Evolutionary conservation across 2,888 invertebrate genomes (phyloP).

Genomic region (Ariolimax columbianus): DNA sequence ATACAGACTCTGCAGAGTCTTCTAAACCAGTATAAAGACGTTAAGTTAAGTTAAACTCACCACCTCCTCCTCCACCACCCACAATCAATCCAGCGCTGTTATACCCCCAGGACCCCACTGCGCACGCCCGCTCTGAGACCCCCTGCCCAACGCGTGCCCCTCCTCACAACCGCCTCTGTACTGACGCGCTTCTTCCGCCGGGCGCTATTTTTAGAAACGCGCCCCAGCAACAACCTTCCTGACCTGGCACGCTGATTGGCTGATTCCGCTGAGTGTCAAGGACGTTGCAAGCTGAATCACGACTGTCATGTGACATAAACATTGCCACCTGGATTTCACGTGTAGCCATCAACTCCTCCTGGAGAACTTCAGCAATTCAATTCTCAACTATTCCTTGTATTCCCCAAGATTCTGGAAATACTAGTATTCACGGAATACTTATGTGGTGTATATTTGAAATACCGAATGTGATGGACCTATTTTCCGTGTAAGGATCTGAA

Average conservation of each 20-base stretch:
- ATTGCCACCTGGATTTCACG: conserved; percentile 60
- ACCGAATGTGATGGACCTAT: background rate
- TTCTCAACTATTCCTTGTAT: too few species aligned
- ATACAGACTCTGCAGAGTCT: too few species aligned
- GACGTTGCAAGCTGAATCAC: conserved; percentile 65
- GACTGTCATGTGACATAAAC: conserved; percentile 74
- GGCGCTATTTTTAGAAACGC: conserved; percentile 53
- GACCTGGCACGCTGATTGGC: conserved; percentile 62
- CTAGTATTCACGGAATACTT: background rate
- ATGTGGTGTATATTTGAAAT: background rate
- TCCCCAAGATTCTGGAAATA: too few species aligned
- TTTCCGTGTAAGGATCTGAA: background rate
- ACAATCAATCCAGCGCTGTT: too few species aligned
- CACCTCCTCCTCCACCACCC: too few species aligned
- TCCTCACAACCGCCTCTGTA: conserved; percentile 32
- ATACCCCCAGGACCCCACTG: too few species aligned
- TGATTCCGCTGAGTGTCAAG: conserved; percentile 60
- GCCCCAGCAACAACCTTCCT: conserved; percentile 54
- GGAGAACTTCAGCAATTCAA: too few species aligned
- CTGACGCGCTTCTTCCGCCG: conserved; percentile 36
- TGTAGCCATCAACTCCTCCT: conserved; percentile 43
- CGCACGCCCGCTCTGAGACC: too few species aligned
- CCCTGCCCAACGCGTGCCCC: too few species aligned
- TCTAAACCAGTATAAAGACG: too few species aligned
- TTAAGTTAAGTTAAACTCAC: too few species aligned